phyloP scores from a whole-genome alignment of 1,140 invertebrate species.

The Nephila pilipes region DNA sequence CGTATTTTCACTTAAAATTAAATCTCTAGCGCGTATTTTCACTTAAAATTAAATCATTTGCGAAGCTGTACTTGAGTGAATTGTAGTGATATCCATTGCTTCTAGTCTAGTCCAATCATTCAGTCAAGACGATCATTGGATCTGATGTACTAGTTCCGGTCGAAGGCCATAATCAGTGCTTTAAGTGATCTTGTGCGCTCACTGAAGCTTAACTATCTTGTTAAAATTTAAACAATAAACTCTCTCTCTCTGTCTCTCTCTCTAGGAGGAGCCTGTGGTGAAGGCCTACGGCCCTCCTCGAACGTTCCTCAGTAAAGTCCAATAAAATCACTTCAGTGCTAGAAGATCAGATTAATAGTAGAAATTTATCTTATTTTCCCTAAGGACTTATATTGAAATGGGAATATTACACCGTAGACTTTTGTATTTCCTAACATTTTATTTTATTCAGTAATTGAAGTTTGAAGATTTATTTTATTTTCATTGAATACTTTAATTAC shows the following conservation, averaged over 20 bases:
- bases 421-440: too few species aligned
- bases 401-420: too few species aligned
- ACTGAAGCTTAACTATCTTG: constrained; percentile 12
- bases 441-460: too few species aligned
- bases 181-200: constrained; percentile 23
- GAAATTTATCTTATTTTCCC: background rate
- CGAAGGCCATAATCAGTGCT: background rate
- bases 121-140: constrained; percentile 20
- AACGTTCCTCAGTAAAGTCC: background rate
- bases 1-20: too few species aligned
- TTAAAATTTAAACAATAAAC: constrained; percentile 40
- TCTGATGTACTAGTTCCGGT: background rate
- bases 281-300: background rate
- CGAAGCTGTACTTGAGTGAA: background rate
- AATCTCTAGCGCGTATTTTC: too few species aligned
- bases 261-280: background rate
- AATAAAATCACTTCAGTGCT: background rate
- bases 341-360: background rate
- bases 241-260: too few species aligned
- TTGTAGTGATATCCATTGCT: background rate
- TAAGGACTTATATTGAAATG: background rate
- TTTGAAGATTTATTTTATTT: too few species aligned
- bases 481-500: too few species aligned
- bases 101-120: background rate
- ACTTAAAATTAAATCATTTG: too few species aligned